A percentile compares a stretch with the other conserved stretches of the same genome.
These are phyloP conservation scores for Choreutis nemorana DNA, from an alignment of 2,888 invertebrate species.

Conservation along the genomic window DNA sequence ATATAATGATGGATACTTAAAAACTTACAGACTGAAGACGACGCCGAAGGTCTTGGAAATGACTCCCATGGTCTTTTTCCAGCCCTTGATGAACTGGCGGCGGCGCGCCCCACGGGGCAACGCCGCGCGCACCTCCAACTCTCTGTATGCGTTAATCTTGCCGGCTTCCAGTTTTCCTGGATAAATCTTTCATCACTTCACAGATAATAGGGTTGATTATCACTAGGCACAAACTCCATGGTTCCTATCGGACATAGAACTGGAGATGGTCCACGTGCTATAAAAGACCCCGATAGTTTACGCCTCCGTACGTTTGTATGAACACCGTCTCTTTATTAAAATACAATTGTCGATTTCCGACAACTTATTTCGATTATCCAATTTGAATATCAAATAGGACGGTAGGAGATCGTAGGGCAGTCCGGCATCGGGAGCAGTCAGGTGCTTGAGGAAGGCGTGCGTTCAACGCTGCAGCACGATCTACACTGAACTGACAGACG, in stretches of 20 bases:
- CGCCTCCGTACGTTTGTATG: conserved; percentile 13
- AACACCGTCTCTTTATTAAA: conserved; percentile 26
- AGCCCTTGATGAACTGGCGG: conserved; percentile 59
- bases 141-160: conserved; percentile 60
- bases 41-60: conserved; percentile 81
- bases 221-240: conserved; percentile 30
- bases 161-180: conserved; percentile 23
- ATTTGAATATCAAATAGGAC: conserved; percentile 38
- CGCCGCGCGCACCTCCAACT: conserved; percentile 48
- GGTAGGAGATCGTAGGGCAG: conserved; percentile 18
- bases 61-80: conserved; percentile 74
- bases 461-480: conserved; percentile 25
- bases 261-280: conserved; percentile 12
- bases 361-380: conserved; percentile 32
- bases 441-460: conserved; percentile 22
- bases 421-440: conserved; percentile 13
- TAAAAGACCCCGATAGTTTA: too few relatives aligned
- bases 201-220: conserved; percentile 21
- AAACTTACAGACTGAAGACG: conserved; percentile 82
- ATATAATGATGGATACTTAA: too few relatives aligned
- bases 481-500: conserved; percentile 35
- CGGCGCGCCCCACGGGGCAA: conserved; percentile 55
- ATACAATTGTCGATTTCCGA: conserved; percentile 31
- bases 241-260: conserved; percentile 15
- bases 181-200: conserved; percentile 39